Base-by-base conservation (phyloP, 2,888 invertebrate species). In the Xanthorhoe spadicearia region DNA sequence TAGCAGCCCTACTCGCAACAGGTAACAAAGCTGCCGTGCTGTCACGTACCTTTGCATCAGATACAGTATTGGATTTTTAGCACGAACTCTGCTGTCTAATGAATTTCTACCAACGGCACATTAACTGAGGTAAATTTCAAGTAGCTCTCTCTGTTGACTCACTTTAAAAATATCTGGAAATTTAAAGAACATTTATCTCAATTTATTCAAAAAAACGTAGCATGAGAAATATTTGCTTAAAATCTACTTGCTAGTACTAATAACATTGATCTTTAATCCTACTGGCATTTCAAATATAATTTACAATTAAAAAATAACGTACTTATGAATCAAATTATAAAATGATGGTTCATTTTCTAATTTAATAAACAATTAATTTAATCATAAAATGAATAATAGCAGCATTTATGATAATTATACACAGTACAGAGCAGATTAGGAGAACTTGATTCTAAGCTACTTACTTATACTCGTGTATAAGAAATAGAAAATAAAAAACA, bases 1-100 rank as follows among this genome's bases (percentile, higher is more conserved):
- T 48, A 7, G 15, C 48, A 48, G 48, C 65, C 65, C 65, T 65
- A 51, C 15, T 56, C 13, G 65, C 65, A 65, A 65, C 65, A 65
- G 65, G 64, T 60, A 51, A 7, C 32, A 52, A 53, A 38, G 57
- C 56, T 52, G 38, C 52, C 19, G 28, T 49, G 52, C 2, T 53
- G 57, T 64, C 57, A 57, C 51, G 63, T 61, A 52, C 48, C 28
- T 52, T 17, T 51, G 9, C 7, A 57, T 46, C 48, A 61, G 55
- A 61, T 52, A 56, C 48, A 23, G 35, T 48, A 52, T 56, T 56
- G 52, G 6, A 48, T 65, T 19, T 51, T 32, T 61, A 19, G 10
- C 19, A 17, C 17, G 13, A 28, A 13, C 38, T 43, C 38, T 43
- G 13, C 38, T 13, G 38, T 43, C 38, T 43, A 38, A 38, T 38